phyloP scores from a whole-genome alignment of 2,113 vertebrate genomes.

The Leptodactylus fuscus region DNA sequence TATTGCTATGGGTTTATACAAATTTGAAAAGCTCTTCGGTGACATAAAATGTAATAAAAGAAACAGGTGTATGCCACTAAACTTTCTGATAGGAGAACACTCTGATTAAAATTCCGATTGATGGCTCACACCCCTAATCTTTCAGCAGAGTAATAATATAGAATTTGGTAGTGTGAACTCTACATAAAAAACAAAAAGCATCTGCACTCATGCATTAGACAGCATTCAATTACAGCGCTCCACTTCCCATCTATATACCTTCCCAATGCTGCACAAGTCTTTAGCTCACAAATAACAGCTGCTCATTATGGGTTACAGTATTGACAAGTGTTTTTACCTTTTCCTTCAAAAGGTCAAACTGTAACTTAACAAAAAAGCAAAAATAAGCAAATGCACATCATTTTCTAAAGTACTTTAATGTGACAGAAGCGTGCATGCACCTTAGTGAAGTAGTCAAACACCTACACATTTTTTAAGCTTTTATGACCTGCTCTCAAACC shows the following conservation, averaged over 20 bases:
- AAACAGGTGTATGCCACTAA: neutral
- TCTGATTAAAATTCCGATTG: conserved; percentile 5
- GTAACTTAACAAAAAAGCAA: conserved; percentile 25
- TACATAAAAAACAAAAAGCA: neutral
- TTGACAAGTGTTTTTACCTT: conserved; percentile 43
- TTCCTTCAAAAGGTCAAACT: conserved; percentile 33
- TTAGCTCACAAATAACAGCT: neutral
- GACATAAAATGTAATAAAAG: neutral
- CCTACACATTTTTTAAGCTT: conserved; percentile 29
- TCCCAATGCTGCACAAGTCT: neutral
- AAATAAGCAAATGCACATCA: neutral
- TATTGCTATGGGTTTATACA: neutral
- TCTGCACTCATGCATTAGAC: conserved; percentile 15
- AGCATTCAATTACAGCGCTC: conserved; percentile 12
- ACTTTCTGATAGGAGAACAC: neutral
- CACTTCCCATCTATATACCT: neutral
- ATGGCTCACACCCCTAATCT: neutral
- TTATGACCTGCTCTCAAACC: neutral
- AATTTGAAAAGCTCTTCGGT: neutral
- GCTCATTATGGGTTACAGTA: conserved; percentile 27
- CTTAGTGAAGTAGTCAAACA: neutral
- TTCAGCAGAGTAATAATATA: conserved; percentile 19
- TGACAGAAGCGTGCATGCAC: neutral
- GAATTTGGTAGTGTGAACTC: conserved; percentile 24
- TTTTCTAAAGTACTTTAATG: conserved; percentile 36